Conservation (phyloP, 2,113 vertebrate species). For the Erythrolamprus reginae region DNA sequence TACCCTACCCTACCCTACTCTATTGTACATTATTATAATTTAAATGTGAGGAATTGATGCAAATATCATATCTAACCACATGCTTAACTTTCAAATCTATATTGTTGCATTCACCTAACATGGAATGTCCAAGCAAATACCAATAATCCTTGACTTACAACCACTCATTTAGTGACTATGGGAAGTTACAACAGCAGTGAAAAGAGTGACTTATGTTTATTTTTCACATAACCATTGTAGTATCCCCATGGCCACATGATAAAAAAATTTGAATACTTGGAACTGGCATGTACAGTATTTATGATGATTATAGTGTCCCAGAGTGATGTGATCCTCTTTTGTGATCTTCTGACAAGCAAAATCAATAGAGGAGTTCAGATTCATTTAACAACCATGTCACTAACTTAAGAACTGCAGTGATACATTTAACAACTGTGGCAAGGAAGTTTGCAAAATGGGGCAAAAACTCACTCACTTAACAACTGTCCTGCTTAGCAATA, state of each 20-base stretch:
- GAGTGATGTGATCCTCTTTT: neutral
- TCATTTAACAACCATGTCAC: neutral
- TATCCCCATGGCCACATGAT: neutral
- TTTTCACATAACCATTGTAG: neutral
- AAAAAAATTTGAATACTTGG: neutral
- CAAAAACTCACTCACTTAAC: neutral
- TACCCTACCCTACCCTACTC: too few relatives aligned
- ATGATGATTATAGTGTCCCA: neutral
- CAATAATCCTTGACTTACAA: neutral
- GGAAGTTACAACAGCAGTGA: neutral
- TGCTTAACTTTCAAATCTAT: neutral
- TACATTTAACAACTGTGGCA: neutral
- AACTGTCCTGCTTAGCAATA: neutral
- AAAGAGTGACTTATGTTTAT: neutral
- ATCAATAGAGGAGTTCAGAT: neutral
- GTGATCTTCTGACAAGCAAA: neutral
- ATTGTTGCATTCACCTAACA: neutral
- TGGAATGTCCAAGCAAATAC: neutral
- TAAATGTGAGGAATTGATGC: neutral
- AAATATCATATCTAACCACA: neutral
- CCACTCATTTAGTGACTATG: neutral
- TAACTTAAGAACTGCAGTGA: neutral
- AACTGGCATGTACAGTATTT: neutral
- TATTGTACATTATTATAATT: neutral
- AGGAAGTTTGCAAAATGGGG: neutral